Evolutionary conservation across 2,797 vertebrate genomes (phyloP).

Genomic region (Darevskia mixta): DNA sequence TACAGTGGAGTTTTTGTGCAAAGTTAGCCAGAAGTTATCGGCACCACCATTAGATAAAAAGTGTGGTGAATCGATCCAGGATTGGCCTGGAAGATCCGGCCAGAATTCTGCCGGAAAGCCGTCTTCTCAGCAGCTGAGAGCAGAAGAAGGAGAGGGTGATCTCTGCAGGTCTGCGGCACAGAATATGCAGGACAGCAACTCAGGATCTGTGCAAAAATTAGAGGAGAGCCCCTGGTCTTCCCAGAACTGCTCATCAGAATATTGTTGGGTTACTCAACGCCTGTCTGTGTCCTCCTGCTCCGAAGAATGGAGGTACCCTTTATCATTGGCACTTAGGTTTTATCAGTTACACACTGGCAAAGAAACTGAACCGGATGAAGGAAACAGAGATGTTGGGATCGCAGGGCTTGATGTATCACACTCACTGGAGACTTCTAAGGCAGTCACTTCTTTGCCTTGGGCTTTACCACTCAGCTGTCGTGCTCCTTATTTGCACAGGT

Average conservation of each 20-base stretch:
- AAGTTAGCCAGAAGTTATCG: constrained; percentile 79
- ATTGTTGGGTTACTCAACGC: constrained; percentile 82
- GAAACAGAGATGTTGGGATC: neutral
- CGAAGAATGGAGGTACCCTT: constrained; percentile 85
- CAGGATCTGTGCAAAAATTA: constrained; percentile 8
- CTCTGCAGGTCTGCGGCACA: constrained; percentile 5
- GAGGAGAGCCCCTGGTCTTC: constrained; percentile 18
- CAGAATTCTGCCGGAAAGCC: constrained; percentile 26
- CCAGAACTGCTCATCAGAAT: constrained; percentile 69
- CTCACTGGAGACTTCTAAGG: neutral
- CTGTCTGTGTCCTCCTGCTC: constrained; percentile 82
- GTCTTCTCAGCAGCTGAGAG: constrained; percentile 31
- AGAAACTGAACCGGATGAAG: neutral
- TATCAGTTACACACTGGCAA: constrained; percentile 16
- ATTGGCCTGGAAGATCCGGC: constrained; percentile 37
- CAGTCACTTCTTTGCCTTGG: constrained; percentile 77
- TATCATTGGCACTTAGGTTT: constrained; percentile 82
- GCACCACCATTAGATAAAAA: constrained; percentile 43
- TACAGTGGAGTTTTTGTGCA: constrained; percentile 85
- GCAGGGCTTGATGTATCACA: constrained; percentile 10
- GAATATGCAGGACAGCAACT: constrained; percentile 23
- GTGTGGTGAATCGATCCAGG: neutral
- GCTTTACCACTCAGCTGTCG: constrained; percentile 85
- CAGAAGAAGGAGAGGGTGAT: constrained; percentile 50
- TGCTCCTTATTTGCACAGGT: constrained; percentile 91